Conservation (phyloP, 2,888 invertebrate species). For the Cabera pusaria region DNA sequence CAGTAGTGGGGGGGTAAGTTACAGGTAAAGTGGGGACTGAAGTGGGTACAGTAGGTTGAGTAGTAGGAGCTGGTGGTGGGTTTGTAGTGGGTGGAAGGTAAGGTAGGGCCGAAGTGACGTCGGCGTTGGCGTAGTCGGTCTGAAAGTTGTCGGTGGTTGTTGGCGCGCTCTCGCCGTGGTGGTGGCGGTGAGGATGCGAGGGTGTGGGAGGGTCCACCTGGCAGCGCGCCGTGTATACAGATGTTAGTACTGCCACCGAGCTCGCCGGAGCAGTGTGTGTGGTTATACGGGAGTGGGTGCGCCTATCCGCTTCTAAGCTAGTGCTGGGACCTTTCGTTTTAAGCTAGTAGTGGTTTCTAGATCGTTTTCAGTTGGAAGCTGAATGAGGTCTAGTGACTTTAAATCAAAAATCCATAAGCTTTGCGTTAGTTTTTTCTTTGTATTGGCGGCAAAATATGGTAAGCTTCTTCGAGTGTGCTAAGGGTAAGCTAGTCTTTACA, state of each 20-base stretch:
- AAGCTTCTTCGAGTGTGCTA: too few species aligned
- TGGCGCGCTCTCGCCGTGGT: conserved; percentile 67
- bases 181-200: conserved; percentile 74
- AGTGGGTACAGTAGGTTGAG: conserved; percentile 28
- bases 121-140: conserved; percentile 61
- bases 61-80: conserved; percentile 24
- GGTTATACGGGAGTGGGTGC: conserved; percentile 43
- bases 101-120: conserved; percentile 40
- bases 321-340: too few species aligned
- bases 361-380: too few species aligned
- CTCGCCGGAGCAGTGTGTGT: conserved; percentile 61
- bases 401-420: too few species aligned
- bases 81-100: conserved; percentile 22
- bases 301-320: too few species aligned
- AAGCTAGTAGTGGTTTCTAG: too few species aligned
- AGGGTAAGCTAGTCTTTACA: too few species aligned
- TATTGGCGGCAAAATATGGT: too few species aligned
- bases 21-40: conserved; percentile 34
- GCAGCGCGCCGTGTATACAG: conserved; percentile 67
- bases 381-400: too few species aligned
- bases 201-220: conserved; percentile 57
- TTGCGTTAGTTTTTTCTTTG: not conserved
- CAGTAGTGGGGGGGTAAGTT: conserved; percentile 44
- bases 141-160: conserved; percentile 76
- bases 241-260: conserved; percentile 72